Evolutionary conservation across 2,113 vertebrate genomes (phyloP), one percentile per base, ranked within the genome.

Genomic region (Xyrauchen texanus): DNA sequence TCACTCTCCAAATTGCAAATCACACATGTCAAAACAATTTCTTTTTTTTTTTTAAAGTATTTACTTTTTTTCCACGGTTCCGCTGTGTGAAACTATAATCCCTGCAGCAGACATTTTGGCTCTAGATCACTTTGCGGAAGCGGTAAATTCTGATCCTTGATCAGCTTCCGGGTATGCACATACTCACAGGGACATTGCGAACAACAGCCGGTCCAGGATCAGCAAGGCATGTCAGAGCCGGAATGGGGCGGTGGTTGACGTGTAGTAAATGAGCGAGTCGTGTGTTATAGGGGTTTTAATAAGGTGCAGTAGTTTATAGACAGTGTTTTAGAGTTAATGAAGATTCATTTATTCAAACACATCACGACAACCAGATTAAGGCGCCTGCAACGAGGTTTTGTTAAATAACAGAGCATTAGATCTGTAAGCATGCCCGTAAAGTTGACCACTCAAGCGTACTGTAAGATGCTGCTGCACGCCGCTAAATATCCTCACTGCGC

Each of bases 401-500:
- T 65, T 46, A 12, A 46, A 12, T 6, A 55, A 44, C 11, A 42
- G 11, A 4, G 16, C 3, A 13, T 68, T 55, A 12, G n/a, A 44
- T 9, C 81, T 7, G 77, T 66, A 69, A 95, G 92, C 89, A 95
- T 95, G 88, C 90, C 91, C 6, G 90, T 95, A 82, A 97, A 95
- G 82, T 85, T 99, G 82, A 98, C 95, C 11, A 98, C 96, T 0
- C 97, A 98, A 86, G 96, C 97, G 1, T 98, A 98, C 85, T 97
- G 97, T 85, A 98, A 99, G 82, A 98, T 98, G 96, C 88, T 98
- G 63, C 89, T 98, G 55, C 97, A 98, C 67, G 92, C 97, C 12
- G 95, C 96, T 13, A 98, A 98, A 86, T 98, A 97, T 83, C 96
- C 97, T 0, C 94, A 96, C 84, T 95, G 91, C 86, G 94, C 96